Evolutionary conservation across 2,888 invertebrate genomes (phyloP).

Genomic region (Osmoderma eremita): DNA sequence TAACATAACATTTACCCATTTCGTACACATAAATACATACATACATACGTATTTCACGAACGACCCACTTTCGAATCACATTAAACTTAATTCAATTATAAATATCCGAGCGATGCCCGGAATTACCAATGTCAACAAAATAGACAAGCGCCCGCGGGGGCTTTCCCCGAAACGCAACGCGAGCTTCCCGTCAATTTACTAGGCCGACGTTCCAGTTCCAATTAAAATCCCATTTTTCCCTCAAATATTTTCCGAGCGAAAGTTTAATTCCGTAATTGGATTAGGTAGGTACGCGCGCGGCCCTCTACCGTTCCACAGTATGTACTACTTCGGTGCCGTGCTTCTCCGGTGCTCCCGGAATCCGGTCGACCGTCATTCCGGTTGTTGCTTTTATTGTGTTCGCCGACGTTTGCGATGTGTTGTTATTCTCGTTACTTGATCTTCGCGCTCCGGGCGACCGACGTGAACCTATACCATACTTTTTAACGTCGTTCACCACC

Average conservation of each 20-base stretch:
- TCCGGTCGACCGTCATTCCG: constrained; percentile 7
- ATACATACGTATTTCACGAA: too few relatives aligned
- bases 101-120: neutral
- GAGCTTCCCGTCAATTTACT: constrained; percentile 33
- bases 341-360: constrained; percentile 23
- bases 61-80: too few relatives aligned
- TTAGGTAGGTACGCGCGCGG: constrained; percentile 32
- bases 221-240: constrained; percentile 41
- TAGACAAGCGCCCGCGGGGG: neutral
- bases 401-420: constrained; percentile 4
- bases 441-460: constrained; percentile 2
- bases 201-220: constrained; percentile 25
- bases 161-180: neutral
- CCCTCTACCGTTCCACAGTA: too few relatives aligned
- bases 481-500: neutral
- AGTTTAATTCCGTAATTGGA: constrained; percentile 42
- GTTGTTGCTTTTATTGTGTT: constrained; percentile 29
- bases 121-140: constrained; percentile 18
- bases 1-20: too few relatives aligned
- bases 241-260: constrained; percentile 34
- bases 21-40: too few relatives aligned
- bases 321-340: constrained; percentile 3
- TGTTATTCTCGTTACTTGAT: constrained; percentile 29
- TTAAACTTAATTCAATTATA: constrained; percentile 4
- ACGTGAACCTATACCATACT: neutral